Base-by-base conservation (phyloP, 30 jellyfish, hydroid and myxozoan species). In the Aurelia aurita region DNA sequence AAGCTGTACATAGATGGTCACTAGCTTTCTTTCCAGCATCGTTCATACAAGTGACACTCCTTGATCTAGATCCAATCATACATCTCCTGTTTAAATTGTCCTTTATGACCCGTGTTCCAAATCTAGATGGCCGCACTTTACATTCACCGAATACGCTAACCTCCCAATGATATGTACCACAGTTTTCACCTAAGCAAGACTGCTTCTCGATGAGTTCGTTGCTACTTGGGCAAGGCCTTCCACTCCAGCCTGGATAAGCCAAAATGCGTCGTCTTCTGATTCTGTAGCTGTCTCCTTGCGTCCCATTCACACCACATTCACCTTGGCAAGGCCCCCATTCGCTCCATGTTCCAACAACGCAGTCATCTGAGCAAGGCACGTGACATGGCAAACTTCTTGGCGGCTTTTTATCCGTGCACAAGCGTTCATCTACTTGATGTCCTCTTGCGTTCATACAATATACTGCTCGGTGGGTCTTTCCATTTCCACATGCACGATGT, bases 301-400 rank as follows among this genome's bases (percentile, higher is more conserved):
- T 85, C 18, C 88, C 89, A 54, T 73, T 66, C 8, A 35, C 9
- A 10, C 84, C 76, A 32, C 95, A 85, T 44, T 62, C 35, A 22
- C 96, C 85, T 27, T 68, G 72, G 81, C 96, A 87, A 6, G 90
- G 49, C 47, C 90, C 86, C 96, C 96, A 87, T 1, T 72, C 75
- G 58, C 96, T 77, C 96, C 96, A 87, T 49, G 60, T 55, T 7
- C 96, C 96, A 14, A 76, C 82, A 35, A 85, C 95, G 68, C 95
- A 85, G 72, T 85, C 95, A 85, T 85, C 95, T 7, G 95, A 34
- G 59, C 95, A 85, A 1, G 95, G 95, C 15, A 85, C 89, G 26
- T 74, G 85, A 35, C 95, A 85, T 21, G 95, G 84, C 39, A 74
- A 69, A 29, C 83, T 72, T 62, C 85, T 73, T 4, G 85, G 83